These are phyloP conservation scores for Platichthys flesus DNA, from an alignment of 2,113 vertebrate genomes.

Conservation along the genomic window DNA sequence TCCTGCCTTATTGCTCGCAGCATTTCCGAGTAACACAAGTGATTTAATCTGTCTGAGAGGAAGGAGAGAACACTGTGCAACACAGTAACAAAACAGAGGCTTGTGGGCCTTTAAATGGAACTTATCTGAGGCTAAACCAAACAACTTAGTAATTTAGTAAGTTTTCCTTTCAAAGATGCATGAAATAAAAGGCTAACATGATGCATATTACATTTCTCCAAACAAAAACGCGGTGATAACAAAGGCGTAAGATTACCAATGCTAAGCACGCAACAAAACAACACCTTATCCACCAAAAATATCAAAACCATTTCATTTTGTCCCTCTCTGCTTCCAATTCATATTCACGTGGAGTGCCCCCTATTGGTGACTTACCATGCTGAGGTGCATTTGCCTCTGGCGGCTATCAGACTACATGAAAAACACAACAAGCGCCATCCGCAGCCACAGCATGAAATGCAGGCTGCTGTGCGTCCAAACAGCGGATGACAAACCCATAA, in stretches of 20 bases:
- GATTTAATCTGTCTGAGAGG: slow-evolving; percentile 76
- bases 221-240: slow-evolving; percentile 15
- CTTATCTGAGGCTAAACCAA: slow-evolving; percentile 24
- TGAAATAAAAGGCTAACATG: slow-evolving; percentile 31
- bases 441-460: slow-evolving; percentile 76
- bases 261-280: not conserved
- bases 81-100: slow-evolving; percentile 39
- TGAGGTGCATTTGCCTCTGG: slow-evolving; percentile 51
- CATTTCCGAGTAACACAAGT: slow-evolving; percentile 75
- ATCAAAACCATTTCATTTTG: slow-evolving; percentile 4
- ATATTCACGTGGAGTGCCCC: slow-evolving; percentile 49
- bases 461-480: slow-evolving; percentile 62
- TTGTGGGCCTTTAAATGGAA: slow-evolving; percentile 34
- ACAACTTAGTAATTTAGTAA: slow-evolving; percentile 13
- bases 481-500: slow-evolving; percentile 78
- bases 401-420: slow-evolving; percentile 68
- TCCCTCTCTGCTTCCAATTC: slow-evolving; percentile 10
- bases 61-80: slow-evolving; percentile 58
- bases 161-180: slow-evolving; percentile 14
- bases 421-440: slow-evolving; percentile 65
- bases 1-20: slow-evolving; percentile 71
- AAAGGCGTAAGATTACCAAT: not conserved
- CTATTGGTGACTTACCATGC: slow-evolving; percentile 39
- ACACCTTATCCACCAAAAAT: not conserved
- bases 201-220: slow-evolving; percentile 5